Percentiles rank a stretch among this genome's conserved stretches.
Conservation (phyloP, 1,140 invertebrate genomes). For the Drosophila lacertosa region DNA sequence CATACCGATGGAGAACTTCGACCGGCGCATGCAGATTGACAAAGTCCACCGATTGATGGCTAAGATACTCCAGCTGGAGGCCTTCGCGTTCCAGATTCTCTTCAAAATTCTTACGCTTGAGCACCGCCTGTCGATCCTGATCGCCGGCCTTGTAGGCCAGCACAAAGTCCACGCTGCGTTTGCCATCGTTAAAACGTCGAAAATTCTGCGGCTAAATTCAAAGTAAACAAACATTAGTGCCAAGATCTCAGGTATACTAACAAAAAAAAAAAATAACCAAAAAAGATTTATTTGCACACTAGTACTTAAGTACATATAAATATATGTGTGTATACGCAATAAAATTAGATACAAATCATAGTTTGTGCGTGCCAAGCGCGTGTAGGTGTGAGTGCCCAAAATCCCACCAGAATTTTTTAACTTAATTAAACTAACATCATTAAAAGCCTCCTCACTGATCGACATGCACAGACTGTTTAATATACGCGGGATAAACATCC, state of each 20-base stretch:
- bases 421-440: no score
- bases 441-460: no score
- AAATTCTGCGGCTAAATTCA: constrained; percentile 69
- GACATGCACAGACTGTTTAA: no score
- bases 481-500: no score
- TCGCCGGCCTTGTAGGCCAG: constrained; percentile 86
- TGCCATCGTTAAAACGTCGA: constrained; percentile 83
- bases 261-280: no score
- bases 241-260: no score
- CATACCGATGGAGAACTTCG: constrained; percentile 92
- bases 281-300: no score
- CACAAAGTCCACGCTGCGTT: constrained; percentile 87
- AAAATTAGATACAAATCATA: constrained; percentile 16
- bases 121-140: constrained; percentile 81
- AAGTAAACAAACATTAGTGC: constrained; percentile 4
- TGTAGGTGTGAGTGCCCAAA: constrained; percentile 52
- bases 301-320: neutral
- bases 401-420: no score
- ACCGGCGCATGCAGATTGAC: constrained; percentile 91
- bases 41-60: constrained; percentile 86
- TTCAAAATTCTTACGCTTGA: constrained; percentile 87
- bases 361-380: constrained; percentile 42
- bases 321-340: constrained; percentile 32
- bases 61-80: constrained; percentile 87
- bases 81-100: constrained; percentile 86